These are phyloP conservation scores for Thymelicus lineola DNA, from an alignment of 2,888 invertebrate species.

Conservation along the genomic window DNA sequence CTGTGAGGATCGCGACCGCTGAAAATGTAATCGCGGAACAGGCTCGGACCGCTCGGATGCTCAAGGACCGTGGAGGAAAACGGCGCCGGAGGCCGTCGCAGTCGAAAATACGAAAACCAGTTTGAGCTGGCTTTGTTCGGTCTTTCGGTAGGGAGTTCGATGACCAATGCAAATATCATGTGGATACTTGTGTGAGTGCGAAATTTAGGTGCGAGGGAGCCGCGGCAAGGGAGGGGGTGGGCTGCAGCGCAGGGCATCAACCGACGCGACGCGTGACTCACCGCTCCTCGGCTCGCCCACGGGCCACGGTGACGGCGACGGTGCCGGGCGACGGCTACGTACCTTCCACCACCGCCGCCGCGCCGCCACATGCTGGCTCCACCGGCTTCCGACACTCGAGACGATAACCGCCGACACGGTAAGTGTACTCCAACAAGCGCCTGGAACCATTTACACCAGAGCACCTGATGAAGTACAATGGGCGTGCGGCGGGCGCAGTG, in stretches of 20 bases:
- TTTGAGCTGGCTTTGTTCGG: conserved; percentile 77
- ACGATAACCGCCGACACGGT: conserved; percentile 90
- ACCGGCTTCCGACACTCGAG: conserved; percentile 48
- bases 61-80: conserved; percentile 66
- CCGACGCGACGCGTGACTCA: conserved; percentile 75
- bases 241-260: conserved; percentile 71
- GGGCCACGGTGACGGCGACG: conserved; percentile 41
- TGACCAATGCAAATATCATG: conserved; percentile 75
- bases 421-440: conserved; percentile 99
- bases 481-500: conserved; percentile 92
- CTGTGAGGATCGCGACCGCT: conserved; percentile 42
- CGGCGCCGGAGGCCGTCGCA: conserved; percentile 59
- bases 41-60: conserved; percentile 51
- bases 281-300: conserved; percentile 68
- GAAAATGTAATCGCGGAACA: conserved; percentile 45
- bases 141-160: conserved; percentile 77
- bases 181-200: conserved; percentile 58
- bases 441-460: conserved; percentile 96
- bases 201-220: conserved; percentile 73
- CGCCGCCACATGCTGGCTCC: conserved; percentile 44
- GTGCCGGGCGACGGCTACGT: conserved; percentile 50
- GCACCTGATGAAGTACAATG: conserved; percentile 99
- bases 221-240: conserved; percentile 62
- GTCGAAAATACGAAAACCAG: conserved; percentile 79
- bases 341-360: conserved; percentile 51